Percentiles rank a stretch among this genome's conserved stretches.
Evolutionary conservation across 1,140 invertebrate genomes (phyloP).

Genomic region (Psix sp.): DNA sequence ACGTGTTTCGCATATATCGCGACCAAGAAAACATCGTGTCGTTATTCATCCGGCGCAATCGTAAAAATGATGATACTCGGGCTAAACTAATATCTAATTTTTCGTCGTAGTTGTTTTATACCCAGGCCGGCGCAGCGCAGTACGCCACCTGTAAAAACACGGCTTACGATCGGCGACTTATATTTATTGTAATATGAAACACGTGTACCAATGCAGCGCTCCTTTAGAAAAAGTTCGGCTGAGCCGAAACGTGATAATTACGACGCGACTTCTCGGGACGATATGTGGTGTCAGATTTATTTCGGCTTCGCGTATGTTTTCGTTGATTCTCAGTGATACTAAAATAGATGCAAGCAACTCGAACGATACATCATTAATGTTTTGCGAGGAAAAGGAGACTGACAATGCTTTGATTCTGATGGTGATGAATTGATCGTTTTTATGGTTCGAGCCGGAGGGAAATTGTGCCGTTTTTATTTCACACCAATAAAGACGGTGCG

Average conservation of each 20-base stretch:
- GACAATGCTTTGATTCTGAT: constrained; percentile 28
- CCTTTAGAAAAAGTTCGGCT: constrained; percentile 19
- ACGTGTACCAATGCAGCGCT: constrained; percentile 33
- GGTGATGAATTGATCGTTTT: constrained; percentile 18
- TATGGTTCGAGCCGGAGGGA: no score
- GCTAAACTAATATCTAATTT: constrained; percentile 23
- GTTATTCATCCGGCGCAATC: constrained; percentile 40
- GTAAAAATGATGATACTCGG: constrained; percentile 53
- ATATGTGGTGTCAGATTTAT: constrained; percentile 27
- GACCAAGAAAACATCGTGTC: constrained; percentile 37
- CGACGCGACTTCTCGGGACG: constrained; percentile 50
- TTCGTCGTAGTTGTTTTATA: constrained; percentile 18
- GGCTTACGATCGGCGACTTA: constrained; percentile 41
- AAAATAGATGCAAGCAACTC: constrained; percentile 31
- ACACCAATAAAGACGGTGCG: no score
- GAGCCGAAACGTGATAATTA: constrained; percentile 44
- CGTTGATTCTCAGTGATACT: constrained; percentile 37
- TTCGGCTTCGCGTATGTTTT: constrained; percentile 8
- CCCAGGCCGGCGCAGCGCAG: neutral
- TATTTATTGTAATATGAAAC: constrained; percentile 57
- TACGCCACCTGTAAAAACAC: constrained; percentile 51
- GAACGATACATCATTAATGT: constrained; percentile 23
- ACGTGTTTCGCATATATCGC: constrained; percentile 49
- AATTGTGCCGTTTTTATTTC: no score
- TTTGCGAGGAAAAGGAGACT: constrained; percentile 16